phyloP scores from a whole-genome alignment of 1,140 invertebrate genomes.

The Achatina immaculata region DNA sequence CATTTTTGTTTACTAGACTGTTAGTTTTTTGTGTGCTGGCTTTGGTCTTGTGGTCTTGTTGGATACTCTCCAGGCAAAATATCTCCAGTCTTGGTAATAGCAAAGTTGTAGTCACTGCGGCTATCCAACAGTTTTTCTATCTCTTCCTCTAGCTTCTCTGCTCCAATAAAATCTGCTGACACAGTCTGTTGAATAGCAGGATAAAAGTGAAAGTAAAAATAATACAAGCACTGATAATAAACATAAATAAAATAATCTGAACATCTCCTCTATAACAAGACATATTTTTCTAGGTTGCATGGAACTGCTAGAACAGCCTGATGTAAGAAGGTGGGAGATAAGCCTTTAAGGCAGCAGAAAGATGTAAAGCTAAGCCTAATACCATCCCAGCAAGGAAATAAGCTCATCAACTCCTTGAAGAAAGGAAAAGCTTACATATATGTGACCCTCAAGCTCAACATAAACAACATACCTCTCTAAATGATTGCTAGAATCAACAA shows the following conservation, averaged over 20 bases:
- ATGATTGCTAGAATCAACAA: too few species aligned
- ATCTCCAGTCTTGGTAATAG: constrained; percentile 26
- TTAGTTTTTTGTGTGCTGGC: not conserved
- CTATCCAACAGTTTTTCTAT: constrained; percentile 37
- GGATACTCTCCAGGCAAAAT: constrained; percentile 28
- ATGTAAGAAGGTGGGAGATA: too few species aligned
- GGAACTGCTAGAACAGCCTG: too few species aligned
- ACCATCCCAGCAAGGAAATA: too few species aligned
- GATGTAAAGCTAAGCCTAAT: too few species aligned
- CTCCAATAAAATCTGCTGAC: not conserved
- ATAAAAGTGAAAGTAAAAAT: not conserved
- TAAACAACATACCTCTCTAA: too few species aligned
- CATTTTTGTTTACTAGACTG: not conserved
- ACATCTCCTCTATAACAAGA: not conserved
- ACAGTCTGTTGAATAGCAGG: not conserved
- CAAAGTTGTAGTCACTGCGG: constrained; percentile 37
- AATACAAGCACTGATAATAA: too few species aligned
- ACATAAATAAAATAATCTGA: not conserved
- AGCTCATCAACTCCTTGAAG: too few species aligned
- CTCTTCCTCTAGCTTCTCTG: constrained; percentile 22
- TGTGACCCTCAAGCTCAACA: too few species aligned
- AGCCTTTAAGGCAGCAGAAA: too few species aligned
- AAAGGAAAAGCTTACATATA: too few species aligned
- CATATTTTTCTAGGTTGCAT: not conserved
- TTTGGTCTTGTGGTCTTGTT: not conserved